Evolutionary conservation across 2,113 vertebrate genomes (phyloP), one percentile per base, ranked within the genome.

Genomic region (Eretmochelys imbricata): DNA sequence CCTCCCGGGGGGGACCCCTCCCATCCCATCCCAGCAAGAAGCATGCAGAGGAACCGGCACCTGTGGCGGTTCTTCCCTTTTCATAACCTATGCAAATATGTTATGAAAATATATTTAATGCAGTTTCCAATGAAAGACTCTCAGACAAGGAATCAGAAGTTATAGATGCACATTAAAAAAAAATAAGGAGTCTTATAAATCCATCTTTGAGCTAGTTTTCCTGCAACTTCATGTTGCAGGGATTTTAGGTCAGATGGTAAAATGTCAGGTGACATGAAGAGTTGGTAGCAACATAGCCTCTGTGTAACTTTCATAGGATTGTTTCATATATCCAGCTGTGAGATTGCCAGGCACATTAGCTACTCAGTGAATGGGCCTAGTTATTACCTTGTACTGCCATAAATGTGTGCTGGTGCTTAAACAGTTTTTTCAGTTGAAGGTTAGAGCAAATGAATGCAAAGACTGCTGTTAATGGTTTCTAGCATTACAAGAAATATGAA

Each of bases 391-490:
- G 25, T 46, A 2, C 35, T 89, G 69, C 95, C 82, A 1, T 76
- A 76, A 84, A 22, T 84, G 93, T 89, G 6, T 14, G 42, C 85
- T 65, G n/a, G 51, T 76, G 95, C 96, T 42, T 93, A 95, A 96
- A 98, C 97, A 96, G 96, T 81, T 76, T 62, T 19, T 90, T 92
- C 97, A 82, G 82, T 95, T 94, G 91, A 57, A 92, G 92, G 95
- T 95, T 89, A 3, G 89, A 75, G 79, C 88, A 91, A 90, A 92
- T 62, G 84, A 93, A 85, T 89, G 89, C 57, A 48, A 89, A 29
- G 49, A 6, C 22, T 57, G 25, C 76, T 89, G 79, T 57, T 95
- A 91, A 92, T 94, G 91, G 80, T 25, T 3, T 84, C 81, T 89
- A 51, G 84, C 79, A 91, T 49, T 0, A 59, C 54, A 90, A 90